phyloP scores from a whole-genome alignment of 2,888 invertebrate species.

The Caradrina clavipalpis region DNA sequence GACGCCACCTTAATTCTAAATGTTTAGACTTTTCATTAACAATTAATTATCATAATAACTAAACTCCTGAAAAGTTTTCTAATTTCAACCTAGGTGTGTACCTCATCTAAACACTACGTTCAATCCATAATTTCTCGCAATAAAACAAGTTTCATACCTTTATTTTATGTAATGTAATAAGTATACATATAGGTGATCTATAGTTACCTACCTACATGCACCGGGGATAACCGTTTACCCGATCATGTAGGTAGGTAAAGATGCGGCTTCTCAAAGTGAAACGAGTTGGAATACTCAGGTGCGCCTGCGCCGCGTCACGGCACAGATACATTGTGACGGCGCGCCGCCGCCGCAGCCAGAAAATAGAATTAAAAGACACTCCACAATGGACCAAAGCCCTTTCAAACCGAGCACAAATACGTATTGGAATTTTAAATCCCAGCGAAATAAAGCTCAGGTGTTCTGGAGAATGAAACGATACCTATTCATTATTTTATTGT shows the following conservation, averaged over 20 bases:
- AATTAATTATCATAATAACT: neutral
- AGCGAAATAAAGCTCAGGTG: slow-evolving; percentile 70
- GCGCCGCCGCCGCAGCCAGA: slow-evolving; percentile 71
- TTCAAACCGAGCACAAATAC: slow-evolving; percentile 80
- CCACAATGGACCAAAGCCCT: slow-evolving; percentile 84
- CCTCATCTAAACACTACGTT: neutral
- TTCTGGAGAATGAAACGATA: slow-evolving; percentile 63
- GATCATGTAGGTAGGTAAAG: slow-evolving; percentile 62
- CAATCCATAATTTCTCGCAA: neutral
- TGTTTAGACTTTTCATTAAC: neutral
- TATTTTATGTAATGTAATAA: neutral
- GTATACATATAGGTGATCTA: neutral
- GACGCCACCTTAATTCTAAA: slow-evolving; percentile 32
- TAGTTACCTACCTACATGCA: slow-evolving; percentile 23
- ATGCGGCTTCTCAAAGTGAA: slow-evolving; percentile 82
- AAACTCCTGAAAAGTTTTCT: neutral
- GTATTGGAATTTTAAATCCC: slow-evolving; percentile 79
- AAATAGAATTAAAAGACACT: slow-evolving; percentile 87
- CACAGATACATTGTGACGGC: slow-evolving; percentile 80
- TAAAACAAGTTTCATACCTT: neutral
- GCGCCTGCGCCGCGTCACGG: slow-evolving; percentile 73
- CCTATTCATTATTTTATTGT: slow-evolving; percentile 59
- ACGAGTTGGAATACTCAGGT: slow-evolving; percentile 87
- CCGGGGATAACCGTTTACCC: slow-evolving; percentile 52
- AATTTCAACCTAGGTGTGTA: neutral